These are phyloP conservation scores for Silvanus unidentatus DNA, from an alignment of 2,888 invertebrate genomes.

Conservation along the genomic window DNA sequence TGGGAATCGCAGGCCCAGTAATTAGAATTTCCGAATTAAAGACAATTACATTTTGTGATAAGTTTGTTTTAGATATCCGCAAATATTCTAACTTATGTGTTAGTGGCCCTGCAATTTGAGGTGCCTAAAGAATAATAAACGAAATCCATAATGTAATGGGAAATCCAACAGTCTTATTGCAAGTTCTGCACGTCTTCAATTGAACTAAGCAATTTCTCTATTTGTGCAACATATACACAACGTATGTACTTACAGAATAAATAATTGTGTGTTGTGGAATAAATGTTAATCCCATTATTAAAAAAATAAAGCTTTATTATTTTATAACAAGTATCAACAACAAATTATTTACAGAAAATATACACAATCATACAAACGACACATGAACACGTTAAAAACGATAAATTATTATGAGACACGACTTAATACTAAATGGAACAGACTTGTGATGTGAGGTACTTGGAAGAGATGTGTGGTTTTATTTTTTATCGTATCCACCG, in stretches of 20 bases:
- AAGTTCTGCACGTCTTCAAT: too few relatives aligned
- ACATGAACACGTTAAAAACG: conserved; percentile 22
- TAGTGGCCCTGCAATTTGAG: conserved; percentile 13
- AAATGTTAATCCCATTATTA: too few relatives aligned
- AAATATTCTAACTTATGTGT: background rate
- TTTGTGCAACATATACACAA: too few relatives aligned
- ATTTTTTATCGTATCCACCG: conserved; percentile 13
- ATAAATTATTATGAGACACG: conserved; percentile 22
- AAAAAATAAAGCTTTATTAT: conserved; percentile 3
- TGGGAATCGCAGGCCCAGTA: conserved; percentile 44
- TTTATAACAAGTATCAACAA: conserved; percentile 18
- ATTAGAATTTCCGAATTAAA: conserved; percentile 11
- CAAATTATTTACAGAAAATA: conserved; percentile 19
- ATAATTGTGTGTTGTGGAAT: too few relatives aligned
- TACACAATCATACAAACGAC: conserved; percentile 24
- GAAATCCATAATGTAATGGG: too few relatives aligned
- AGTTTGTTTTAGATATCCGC: background rate
- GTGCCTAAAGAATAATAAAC: conserved; percentile 34
- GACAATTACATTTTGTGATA: background rate
- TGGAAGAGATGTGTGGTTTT: conserved; percentile 8
- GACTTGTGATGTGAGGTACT: conserved; percentile 20
- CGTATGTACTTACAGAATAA: too few relatives aligned
- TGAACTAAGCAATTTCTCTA: too few relatives aligned
- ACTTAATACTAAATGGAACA: conserved; percentile 14
- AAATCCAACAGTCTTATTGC: too few relatives aligned